Base-by-base conservation (phyloP, 2,797 vertebrate genomes). In the Cossypha dichroa region DNA sequence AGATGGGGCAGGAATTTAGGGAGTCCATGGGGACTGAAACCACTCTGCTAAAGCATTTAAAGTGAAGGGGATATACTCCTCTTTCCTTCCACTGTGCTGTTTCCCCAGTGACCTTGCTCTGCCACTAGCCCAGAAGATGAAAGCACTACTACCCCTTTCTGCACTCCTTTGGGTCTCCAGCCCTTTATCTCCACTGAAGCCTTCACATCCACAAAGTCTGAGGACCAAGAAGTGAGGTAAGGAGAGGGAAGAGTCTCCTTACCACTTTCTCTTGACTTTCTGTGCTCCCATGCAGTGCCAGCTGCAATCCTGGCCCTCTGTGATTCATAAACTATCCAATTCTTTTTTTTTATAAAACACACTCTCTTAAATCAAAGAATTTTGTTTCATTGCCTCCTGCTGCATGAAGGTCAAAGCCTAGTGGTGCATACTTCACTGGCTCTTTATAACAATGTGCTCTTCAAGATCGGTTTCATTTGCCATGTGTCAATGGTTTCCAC, bases 331-430 rank as follows among this genome's bases (percentile, higher is more conserved):
- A 91, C 23, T 68, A 34, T 55, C 41, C 48, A 60, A 70, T 89
- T 63, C 8, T 36, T 18, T 83, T 73, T 83, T 67, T 70, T 78
- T 70, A 31, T 67, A 56, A 94, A 93, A 83, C 60, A 54, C 11
- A 16, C 25, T 90, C 45, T 89, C 76, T 80, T 94, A 96, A 97
- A 96, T 96, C 83, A 94, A 82, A 95, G 54, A 90, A 76, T 94
- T 94, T 91, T 90, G 78, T 95, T 96, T 96, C 92, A 85, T 85
- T 91, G 79, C 85, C 82, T 94, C 81, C 85, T 60, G 72, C 94
- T 91, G 88, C 84, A 94, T 94, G 96, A 97, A 97, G 95, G 94
- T 97, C 94, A 97, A 88, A 96, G 73, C 77, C 81, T 92, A 83
- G 91, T 58, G 64, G 48, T 84, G 75, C 85, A 89, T 94, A 94